A percentile compares a stretch with the other conserved stretches of the same genome.
phyloP scores from a whole-genome alignment of 1,140 invertebrate species.

The Zaprionus kolodkinae region DNA sequence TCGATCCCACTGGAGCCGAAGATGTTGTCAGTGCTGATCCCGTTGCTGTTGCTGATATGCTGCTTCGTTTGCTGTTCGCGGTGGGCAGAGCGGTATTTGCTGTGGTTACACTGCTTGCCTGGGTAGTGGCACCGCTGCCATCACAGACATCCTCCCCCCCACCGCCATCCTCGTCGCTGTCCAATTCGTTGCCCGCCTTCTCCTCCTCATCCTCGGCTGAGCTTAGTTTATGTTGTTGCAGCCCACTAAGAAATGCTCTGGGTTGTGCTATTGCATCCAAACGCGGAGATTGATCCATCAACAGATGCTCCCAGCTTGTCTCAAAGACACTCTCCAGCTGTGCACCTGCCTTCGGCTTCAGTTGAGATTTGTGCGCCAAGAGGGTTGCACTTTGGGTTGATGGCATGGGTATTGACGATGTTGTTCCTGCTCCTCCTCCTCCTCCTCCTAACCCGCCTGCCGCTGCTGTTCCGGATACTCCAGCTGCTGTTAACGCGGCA shows the following conservation, averaged over 20 bases:
- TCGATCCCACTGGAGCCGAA: not conserved
- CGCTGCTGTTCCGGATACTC: not conserved
- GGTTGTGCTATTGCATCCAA: not conserved
- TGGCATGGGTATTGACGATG: not conserved
- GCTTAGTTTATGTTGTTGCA: not conserved
- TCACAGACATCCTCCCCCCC: constrained; percentile 58
- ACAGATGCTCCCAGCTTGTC: constrained; percentile 80
- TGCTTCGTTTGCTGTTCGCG: constrained; percentile 56
- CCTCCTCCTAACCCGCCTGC: no score
- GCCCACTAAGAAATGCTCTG: not conserved
- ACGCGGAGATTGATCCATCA: constrained; percentile 68
- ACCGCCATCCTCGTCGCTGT: constrained; percentile 22
- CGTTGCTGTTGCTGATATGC: constrained; percentile 55
- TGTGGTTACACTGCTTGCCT: constrained; percentile 25
- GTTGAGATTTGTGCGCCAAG: constrained; percentile 53
- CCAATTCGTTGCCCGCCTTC: not conserved
- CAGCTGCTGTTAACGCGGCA: not conserved
- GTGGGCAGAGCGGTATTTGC: constrained; percentile 32
- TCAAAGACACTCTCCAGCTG: constrained; percentile 82
- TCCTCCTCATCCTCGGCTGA: not conserved
- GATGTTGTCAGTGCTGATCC: not conserved
- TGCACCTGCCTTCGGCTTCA: constrained; percentile 70
- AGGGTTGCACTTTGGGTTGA: constrained; percentile 10
- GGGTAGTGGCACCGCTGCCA: constrained; percentile 32
- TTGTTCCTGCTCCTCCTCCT: not conserved